These are phyloP conservation scores for Oplegnathus fasciatus DNA, from an alignment of 2,113 vertebrate genomes.

Conservation along the genomic window DNA sequence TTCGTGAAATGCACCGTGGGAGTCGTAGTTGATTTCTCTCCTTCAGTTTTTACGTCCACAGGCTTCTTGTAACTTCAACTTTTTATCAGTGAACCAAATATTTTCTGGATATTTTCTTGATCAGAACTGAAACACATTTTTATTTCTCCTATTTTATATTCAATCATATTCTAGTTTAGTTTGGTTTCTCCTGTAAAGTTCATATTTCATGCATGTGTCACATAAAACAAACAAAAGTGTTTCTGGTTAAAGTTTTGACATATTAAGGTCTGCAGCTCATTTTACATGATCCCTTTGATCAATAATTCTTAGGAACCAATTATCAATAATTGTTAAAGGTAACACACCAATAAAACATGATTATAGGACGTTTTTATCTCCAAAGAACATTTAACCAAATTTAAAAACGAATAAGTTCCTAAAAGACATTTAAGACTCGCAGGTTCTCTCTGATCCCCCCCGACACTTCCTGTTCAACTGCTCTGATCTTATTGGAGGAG, in stretches of 20 bases:
- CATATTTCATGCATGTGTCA: conserved; percentile 17
- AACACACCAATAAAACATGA: not conserved
- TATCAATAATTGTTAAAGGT: not conserved
- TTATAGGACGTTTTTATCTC: not conserved
- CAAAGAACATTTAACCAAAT: not conserved
- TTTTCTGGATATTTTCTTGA: not conserved
- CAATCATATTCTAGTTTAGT: not conserved
- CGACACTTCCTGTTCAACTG: not conserved
- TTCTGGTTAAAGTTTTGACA: not conserved
- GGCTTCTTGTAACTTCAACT: not conserved
- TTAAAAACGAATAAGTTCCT: not conserved
- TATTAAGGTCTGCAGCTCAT: not conserved
- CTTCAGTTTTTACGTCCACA: too few species aligned
- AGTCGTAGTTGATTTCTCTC: not conserved
- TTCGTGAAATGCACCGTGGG: not conserved
- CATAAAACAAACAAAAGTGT: too few species aligned
- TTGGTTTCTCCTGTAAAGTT: not conserved
- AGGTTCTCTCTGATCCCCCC: not conserved
- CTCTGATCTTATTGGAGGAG: not conserved
- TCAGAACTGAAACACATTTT: too few species aligned
- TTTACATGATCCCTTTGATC: conserved; percentile 4
- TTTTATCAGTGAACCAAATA: not conserved
- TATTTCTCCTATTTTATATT: too few species aligned
- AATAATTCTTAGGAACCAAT: not conserved
- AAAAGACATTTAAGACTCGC: conserved; percentile 1